These are phyloP conservation scores for Scalopus aquaticus DNA, from an alignment of 2,113 vertebrate species.

Conservation along the genomic window DNA sequence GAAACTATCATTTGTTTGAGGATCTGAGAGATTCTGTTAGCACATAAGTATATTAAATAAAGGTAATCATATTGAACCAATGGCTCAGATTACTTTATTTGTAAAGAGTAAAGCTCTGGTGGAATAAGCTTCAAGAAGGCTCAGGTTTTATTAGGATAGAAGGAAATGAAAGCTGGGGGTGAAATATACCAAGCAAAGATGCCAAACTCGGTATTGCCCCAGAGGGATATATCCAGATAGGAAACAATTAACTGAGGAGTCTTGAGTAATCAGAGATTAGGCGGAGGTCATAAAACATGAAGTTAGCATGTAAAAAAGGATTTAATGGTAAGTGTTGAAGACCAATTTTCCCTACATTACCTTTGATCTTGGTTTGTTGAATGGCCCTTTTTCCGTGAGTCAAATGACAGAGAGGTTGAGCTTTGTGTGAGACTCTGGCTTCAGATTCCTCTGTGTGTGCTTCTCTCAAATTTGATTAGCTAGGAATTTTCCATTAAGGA, in stretches of 20 bases:
- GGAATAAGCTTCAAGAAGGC: background rate
- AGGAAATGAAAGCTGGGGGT: background rate
- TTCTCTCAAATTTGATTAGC: background rate
- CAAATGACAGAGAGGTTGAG: background rate
- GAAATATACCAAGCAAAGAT: background rate
- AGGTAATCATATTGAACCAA: background rate
- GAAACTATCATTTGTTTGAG: background rate
- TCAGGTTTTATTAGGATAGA: background rate
- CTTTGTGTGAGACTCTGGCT: background rate
- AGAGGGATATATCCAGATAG: background rate
- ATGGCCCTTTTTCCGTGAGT: background rate
- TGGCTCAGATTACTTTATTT: background rate
- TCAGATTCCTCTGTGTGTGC: background rate
- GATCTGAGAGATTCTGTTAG: constrained; percentile 23
- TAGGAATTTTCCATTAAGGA: background rate
- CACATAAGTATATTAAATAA: constrained; percentile 1
- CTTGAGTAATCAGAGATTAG: background rate
- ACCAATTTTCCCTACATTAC: background rate
- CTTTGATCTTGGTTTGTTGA: constrained; percentile 17
- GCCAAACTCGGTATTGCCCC: background rate
- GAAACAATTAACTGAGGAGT: background rate
- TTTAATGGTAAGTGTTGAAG: background rate
- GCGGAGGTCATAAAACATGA: background rate
- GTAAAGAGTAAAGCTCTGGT: background rate
- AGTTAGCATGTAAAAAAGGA: background rate